These are phyloP conservation scores for Rafetus swinhoei DNA, from an alignment of 2,113 vertebrate species.

Conservation along the genomic window DNA sequence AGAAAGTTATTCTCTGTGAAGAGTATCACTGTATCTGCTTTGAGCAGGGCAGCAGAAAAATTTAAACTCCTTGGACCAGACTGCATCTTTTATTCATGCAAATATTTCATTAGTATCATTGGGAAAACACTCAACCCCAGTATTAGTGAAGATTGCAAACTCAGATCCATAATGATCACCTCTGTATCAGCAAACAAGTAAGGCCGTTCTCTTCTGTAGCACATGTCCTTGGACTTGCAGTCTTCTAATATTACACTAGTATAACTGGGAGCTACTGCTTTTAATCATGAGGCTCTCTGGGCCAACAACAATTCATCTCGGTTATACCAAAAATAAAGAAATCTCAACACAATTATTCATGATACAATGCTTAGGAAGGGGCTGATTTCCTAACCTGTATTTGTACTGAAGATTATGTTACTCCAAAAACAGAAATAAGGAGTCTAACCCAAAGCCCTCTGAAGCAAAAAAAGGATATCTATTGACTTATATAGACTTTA, in stretches of 20 bases:
- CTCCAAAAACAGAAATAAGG: background rate
- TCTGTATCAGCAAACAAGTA: accelerated
- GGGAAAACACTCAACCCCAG: accelerated
- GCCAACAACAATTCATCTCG: background rate
- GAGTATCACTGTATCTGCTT: background rate
- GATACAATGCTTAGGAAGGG: background rate
- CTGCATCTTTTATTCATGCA: accelerated
- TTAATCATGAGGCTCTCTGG: background rate
- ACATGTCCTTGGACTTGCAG: accelerated
- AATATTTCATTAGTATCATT: background rate
- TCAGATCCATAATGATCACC: background rate
- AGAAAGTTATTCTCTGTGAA: background rate
- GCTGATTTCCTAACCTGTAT: background rate
- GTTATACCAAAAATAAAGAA: background rate
- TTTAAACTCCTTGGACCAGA: accelerated
- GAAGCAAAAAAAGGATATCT: background rate
- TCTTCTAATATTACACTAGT: background rate
- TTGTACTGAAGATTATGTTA: background rate
- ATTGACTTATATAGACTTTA: background rate
- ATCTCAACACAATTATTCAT: background rate
- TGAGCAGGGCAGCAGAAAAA: background rate
- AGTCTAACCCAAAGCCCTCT: background rate
- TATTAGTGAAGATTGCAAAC: accelerated
- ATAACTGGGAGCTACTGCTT: background rate
- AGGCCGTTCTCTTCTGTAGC: accelerated